Conservation (phyloP, 1,140 invertebrate genomes). For the Cecropterus lyciades region DNA sequence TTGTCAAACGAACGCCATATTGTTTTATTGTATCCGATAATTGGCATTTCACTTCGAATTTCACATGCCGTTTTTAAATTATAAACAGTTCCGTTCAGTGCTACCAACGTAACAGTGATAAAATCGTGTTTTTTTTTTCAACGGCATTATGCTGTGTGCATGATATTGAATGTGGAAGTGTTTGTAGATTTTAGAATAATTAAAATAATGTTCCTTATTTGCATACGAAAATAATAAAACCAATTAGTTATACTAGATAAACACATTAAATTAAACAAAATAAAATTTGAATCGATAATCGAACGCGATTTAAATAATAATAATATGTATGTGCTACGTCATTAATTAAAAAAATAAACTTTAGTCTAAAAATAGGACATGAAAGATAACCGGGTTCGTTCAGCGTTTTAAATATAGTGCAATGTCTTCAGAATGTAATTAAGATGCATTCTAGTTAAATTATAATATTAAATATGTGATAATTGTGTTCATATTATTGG, state of each 20-base stretch:
- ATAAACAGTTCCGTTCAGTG: conserved; percentile 28
- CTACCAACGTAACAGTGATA: conserved; percentile 22
- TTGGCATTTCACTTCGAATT: conserved; percentile 45
- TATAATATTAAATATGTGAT: conserved; percentile 43
- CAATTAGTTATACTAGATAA: conserved; percentile 31
- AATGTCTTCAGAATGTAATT: conserved; percentile 54
- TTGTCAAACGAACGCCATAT: conserved; percentile 74
- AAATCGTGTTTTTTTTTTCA: conserved; percentile 27
- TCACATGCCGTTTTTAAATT: conserved; percentile 30
- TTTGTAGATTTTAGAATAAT: conserved; percentile 17
- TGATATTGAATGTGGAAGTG: conserved; percentile 30
- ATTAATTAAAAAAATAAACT: no score
- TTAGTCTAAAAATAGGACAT: conserved; percentile 25
- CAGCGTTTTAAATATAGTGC: conserved; percentile 59
- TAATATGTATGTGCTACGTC: no score
- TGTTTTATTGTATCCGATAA: conserved; percentile 69
- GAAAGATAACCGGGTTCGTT: conserved; percentile 52
- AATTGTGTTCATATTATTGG: conserved; percentile 49
- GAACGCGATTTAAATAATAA: no score
- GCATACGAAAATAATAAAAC: conserved; percentile 28
- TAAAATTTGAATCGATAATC: no score
- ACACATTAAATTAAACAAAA: not conserved
- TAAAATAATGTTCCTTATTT: conserved; percentile 31
- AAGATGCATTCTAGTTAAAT: conserved; percentile 45
- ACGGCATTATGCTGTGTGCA: conserved; percentile 32